Conservation (phyloP, 2,113 vertebrate genomes). For the Erythrolamprus reginae region DNA sequence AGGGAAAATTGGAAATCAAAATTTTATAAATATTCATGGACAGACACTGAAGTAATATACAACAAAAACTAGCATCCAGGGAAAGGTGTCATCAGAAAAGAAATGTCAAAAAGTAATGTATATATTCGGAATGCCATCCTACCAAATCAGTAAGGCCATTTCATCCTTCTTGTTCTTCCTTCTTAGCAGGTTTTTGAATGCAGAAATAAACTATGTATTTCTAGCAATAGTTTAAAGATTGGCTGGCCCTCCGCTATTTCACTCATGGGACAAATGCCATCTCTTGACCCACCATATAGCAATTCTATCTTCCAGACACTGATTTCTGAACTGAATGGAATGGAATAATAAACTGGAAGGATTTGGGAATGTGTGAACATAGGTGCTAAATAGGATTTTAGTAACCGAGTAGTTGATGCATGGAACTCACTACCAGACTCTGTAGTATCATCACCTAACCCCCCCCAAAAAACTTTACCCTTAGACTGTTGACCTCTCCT, state of each 20-base stretch:
- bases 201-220: background rate
- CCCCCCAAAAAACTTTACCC: too few relatives aligned
- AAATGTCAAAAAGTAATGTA: background rate
- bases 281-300: background rate
- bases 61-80: background rate
- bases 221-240: background rate
- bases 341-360: background rate
- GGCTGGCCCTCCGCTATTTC: background rate
- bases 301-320: background rate
- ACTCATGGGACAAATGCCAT: background rate
- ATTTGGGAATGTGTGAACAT: background rate
- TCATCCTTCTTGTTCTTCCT: background rate
- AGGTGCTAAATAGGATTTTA: too few relatives aligned
- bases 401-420: too few relatives aligned
- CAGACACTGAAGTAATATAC: background rate
- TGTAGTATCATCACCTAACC: too few relatives aligned
- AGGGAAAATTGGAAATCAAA: background rate
- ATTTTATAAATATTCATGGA: background rate
- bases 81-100: background rate
- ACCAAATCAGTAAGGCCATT: background rate
- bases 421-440: too few relatives aligned
- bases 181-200: background rate
- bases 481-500: too few relatives aligned
- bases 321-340: background rate
- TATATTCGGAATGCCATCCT: background rate